Conservation (phyloP, 2,113 vertebrate species). For the Neotragus moschatus region DNA sequence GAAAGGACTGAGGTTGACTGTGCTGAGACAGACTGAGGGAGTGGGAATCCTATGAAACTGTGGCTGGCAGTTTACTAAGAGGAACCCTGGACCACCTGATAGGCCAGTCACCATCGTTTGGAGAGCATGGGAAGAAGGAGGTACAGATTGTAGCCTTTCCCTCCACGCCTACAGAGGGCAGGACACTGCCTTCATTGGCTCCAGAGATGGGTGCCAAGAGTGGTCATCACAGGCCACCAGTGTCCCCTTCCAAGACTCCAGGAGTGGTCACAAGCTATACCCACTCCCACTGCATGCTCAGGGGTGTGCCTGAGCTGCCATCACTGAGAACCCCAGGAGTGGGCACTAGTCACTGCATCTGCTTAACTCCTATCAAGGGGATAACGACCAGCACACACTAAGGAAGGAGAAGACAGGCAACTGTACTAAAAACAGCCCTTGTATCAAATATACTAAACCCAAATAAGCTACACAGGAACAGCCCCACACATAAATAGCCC, state of each 20-base stretch:
- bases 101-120: background rate
- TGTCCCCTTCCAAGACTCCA: background rate
- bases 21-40: background rate
- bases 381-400: background rate
- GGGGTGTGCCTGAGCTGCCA: background rate
- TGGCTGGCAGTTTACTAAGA: background rate
- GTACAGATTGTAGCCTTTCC: background rate
- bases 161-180: background rate
- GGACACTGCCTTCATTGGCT: background rate
- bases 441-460: background rate
- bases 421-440: background rate
- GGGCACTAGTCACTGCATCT: background rate
- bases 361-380: background rate
- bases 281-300: background rate
- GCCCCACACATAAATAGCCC: background rate
- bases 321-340: background rate
- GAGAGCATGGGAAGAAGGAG: background rate
- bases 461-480: background rate
- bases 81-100: background rate
- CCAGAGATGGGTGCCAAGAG: background rate
- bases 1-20: background rate
- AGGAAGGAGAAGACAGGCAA: background rate
- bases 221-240: background rate
- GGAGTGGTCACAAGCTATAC: background rate
- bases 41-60: background rate